phyloP scores from a whole-genome alignment of 1,140 invertebrate genomes.

The Leptopilina boulardi region DNA sequence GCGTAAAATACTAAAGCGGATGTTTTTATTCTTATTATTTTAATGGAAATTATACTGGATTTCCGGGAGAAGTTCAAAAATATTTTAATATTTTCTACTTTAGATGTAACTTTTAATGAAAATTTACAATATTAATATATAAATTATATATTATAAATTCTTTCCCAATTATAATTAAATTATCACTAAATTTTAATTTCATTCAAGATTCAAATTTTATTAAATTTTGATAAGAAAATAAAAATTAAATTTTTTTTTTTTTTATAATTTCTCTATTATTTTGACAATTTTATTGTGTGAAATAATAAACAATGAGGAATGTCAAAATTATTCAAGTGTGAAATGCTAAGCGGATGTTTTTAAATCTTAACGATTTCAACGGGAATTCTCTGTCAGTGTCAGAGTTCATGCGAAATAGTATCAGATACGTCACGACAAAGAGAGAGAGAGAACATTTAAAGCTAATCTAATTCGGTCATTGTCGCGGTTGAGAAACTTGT shows the following conservation, averaged over 20 bases:
- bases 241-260: too few relatives aligned
- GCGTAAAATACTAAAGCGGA: neutral
- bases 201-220: too few relatives aligned
- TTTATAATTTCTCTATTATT: too few relatives aligned
- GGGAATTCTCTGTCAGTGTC: neutral
- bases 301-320: neutral
- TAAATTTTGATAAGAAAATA: too few relatives aligned
- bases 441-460: neutral
- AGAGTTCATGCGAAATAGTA: neutral
- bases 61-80: neutral
- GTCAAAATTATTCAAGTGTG: conserved; percentile 1
- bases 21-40: conserved; percentile 3
- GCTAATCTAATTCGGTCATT: conserved; percentile 44
- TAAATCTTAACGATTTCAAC: neutral
- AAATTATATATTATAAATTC: too few relatives aligned
- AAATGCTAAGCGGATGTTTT: neutral
- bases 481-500: conserved; percentile 29
- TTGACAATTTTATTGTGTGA: too few relatives aligned
- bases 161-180: too few relatives aligned
- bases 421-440: neutral
- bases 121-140: too few relatives aligned
- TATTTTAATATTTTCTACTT: neutral
- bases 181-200: too few relatives aligned
- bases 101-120: too few relatives aligned
- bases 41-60: neutral